A percentile compares a stretch with the other conserved stretches of the same genome.
Evolutionary conservation across 1,140 invertebrate species (phyloP).

Genomic region (Lepidostoma basale): DNA sequence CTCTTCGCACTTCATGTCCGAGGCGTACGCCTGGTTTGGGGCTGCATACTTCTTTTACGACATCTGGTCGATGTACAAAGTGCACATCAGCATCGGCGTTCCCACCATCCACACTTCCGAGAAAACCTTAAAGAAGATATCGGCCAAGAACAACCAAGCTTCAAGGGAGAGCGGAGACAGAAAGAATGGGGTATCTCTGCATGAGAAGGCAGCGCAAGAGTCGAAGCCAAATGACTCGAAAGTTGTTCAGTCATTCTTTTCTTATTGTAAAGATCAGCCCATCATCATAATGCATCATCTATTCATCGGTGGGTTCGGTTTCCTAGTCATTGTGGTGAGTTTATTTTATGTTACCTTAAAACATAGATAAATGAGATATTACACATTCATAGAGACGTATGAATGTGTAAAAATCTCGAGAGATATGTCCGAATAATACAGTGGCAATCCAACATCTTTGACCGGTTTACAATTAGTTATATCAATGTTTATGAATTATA

Average conservation of each 20-base stretch:
- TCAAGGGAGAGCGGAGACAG: not conserved
- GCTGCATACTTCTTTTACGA: slow-evolving; percentile 79
- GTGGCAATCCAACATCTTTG: too few relatives aligned
- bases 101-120: slow-evolving; percentile 22
- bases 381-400: too few relatives aligned
- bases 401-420: too few relatives aligned
- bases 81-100: slow-evolving; percentile 57
- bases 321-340: slow-evolving; percentile 71
- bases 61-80: slow-evolving; percentile 74
- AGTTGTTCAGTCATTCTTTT: slow-evolving; percentile 54
- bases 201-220: slow-evolving; percentile 26
- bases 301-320: slow-evolving; percentile 73
- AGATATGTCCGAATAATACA: too few relatives aligned
- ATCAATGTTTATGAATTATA: not conserved
- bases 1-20: slow-evolving; percentile 71
- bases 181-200: slow-evolving; percentile 49
- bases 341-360: too few relatives aligned
- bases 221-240: slow-evolving; percentile 11
- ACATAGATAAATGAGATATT: too few relatives aligned
- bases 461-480: not conserved
- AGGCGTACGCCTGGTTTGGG: slow-evolving; percentile 77
- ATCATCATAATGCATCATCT: slow-evolving; percentile 76
- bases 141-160: not conserved
- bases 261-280: slow-evolving; percentile 65
- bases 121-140: slow-evolving; percentile 31